phyloP scores from a whole-genome alignment of 2,888 invertebrate genomes.

The Sarcophaga subvicina region DNA sequence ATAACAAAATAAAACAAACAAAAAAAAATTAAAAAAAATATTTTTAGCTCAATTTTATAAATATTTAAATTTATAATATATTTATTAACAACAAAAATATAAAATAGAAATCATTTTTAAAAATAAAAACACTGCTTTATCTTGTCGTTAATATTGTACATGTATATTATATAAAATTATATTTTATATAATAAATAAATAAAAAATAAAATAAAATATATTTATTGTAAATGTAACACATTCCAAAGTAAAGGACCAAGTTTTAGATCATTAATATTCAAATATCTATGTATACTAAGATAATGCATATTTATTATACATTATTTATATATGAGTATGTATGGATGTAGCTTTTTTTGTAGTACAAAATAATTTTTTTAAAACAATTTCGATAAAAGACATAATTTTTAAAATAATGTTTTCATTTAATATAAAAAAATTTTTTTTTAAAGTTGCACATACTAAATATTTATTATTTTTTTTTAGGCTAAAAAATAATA shows the following conservation, averaged over 20 bases:
- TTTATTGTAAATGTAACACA: constrained; percentile 73
- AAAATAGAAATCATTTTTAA: neutral
- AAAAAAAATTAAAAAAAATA: constrained; percentile 53
- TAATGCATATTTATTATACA: constrained; percentile 6
- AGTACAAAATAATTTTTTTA: constrained; percentile 1
- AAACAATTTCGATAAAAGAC: neutral
- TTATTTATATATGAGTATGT: neutral
- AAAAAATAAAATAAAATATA: constrained; percentile 17
- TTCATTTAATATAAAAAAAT: no score
- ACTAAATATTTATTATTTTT: no score
- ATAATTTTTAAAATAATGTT: no score
- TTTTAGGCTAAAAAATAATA: no score
- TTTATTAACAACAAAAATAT: neutral
- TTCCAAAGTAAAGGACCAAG: constrained; percentile 75
- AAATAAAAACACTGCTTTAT: constrained; percentile 57
- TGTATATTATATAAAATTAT: no score
- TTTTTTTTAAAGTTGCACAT: no score
- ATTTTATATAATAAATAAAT: neutral
- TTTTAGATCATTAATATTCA: constrained; percentile 44
- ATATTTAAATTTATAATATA: constrained; percentile 28
- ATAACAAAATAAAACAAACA: constrained; percentile 10
- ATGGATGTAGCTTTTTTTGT: no score
- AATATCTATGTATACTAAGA: constrained; percentile 19
- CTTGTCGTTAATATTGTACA: constrained; percentile 51
- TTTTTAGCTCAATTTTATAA: constrained; percentile 69